Evolutionary conservation across 2,888 invertebrate species (phyloP).

Genomic region (Polydrusus tereticollis): DNA sequence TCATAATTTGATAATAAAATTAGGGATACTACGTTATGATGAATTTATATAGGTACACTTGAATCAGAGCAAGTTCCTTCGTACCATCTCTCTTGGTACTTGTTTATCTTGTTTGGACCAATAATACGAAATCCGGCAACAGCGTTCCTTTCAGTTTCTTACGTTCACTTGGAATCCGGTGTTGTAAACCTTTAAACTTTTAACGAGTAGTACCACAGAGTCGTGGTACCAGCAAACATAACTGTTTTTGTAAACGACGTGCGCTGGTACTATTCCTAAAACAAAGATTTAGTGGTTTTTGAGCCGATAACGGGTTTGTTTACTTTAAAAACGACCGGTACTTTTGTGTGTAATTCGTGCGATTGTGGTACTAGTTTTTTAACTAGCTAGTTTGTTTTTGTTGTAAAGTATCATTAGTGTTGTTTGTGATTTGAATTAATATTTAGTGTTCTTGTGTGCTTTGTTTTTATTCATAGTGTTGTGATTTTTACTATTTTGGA

Average conservation of each 20-base stretch:
- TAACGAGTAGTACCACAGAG: conserved; percentile 3
- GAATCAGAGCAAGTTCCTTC: no score
- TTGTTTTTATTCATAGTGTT: background rate
- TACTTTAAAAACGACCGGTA: background rate
- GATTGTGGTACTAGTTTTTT: background rate
- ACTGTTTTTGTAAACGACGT: conserved; percentile 18
- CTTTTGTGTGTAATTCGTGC: background rate
- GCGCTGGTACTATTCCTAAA: conserved; percentile 6
- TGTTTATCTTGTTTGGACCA: background rate
- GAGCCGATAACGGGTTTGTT: background rate
- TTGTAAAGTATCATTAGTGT: background rate
- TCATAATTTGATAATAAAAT: no score
- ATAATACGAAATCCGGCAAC: conserved; percentile 12
- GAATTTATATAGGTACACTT: no score
- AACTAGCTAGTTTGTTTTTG: background rate
- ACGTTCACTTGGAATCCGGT: conserved; percentile 21
- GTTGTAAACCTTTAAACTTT: conserved; percentile 21
- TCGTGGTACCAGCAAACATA: conserved; percentile 24
- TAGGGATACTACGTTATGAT: no score
- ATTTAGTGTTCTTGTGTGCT: background rate
- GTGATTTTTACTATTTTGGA: background rate
- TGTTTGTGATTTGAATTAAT: background rate
- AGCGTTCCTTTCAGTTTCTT: conserved; percentile 1
- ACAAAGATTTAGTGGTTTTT: conserved; percentile 4
- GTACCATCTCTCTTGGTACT: no score